phyloP scores from a whole-genome alignment of 1,140 invertebrate genomes.

The Metopolophium dirhodum region DNA sequence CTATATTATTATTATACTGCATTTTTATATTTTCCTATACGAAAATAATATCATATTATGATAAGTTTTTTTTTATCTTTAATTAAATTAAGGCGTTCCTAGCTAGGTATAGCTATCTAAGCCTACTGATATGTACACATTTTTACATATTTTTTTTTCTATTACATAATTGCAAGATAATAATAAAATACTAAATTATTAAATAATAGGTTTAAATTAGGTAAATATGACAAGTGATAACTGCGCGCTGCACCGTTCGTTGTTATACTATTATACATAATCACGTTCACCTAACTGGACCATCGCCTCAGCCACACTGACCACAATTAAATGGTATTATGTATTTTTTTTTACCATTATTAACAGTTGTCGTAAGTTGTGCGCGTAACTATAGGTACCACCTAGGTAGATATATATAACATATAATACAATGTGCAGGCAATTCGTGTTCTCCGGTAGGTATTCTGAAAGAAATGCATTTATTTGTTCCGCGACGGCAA shows the following conservation, averaged over 20 bases:
- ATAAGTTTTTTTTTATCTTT: too few species aligned
- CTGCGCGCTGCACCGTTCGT: not conserved
- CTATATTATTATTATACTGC: not conserved
- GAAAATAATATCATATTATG: not conserved
- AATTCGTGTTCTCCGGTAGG: not conserved
- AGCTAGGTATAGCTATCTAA: too few species aligned
- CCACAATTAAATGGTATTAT: not conserved
- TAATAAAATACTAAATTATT: too few species aligned
- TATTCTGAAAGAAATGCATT: slow-evolving; percentile 6
- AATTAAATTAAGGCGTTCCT: too few species aligned
- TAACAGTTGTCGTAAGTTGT: not conserved
- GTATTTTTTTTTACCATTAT: not conserved
- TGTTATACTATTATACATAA: not conserved
- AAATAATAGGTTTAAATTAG: too few species aligned
- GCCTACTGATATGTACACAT: too few species aligned
- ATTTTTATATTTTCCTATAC: not conserved
- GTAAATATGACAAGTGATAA: too few species aligned
- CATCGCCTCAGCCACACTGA: not conserved
- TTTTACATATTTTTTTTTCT: too few species aligned
- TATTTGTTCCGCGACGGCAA: not conserved
- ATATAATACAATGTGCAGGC: not conserved
- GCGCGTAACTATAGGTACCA: not conserved
- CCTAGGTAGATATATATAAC: not conserved
- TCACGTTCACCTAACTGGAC: not conserved
- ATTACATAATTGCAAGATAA: too few species aligned